Evolutionary conservation across 2,797 vertebrate genomes (phyloP).

Genomic region (Chromobotia macracanthus): DNA sequence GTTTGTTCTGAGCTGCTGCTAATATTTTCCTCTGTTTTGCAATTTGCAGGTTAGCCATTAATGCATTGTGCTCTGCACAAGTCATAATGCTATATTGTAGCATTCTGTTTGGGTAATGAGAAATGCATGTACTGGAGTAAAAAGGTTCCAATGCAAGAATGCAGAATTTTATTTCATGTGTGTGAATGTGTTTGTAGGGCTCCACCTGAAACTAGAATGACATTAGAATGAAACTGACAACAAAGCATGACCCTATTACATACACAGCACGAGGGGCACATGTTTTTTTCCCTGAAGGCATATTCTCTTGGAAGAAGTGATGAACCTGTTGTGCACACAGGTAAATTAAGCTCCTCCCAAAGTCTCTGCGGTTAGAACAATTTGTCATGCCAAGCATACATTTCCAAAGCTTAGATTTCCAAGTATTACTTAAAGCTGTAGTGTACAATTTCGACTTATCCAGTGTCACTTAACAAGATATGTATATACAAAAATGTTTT

Average conservation of each 20-base stretch:
- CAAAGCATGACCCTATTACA: constrained; percentile 16
- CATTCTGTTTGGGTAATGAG: too few species aligned
- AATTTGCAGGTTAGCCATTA: too few species aligned
- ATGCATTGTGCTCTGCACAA: not conserved
- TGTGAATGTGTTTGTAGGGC: not conserved
- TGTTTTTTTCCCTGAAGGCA: not conserved
- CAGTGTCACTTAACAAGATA: not conserved
- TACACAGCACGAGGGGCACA: not conserved
- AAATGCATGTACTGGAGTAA: too few species aligned
- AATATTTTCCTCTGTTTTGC: constrained; percentile 5
- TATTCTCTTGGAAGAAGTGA: constrained; percentile 1
- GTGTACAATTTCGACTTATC: not conserved
- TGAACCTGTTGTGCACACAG: constrained; percentile 4
- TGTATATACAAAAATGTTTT: not conserved
- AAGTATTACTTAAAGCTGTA: not conserved
- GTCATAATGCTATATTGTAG: too few species aligned
- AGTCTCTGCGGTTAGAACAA: not conserved
- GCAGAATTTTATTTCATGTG: not conserved
- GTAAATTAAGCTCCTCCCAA: constrained; percentile 25
- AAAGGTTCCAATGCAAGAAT: too few species aligned
- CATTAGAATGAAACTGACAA: constrained; percentile 5
- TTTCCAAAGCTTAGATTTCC: not conserved
- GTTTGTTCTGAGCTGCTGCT: not conserved
- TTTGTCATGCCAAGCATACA: not conserved
- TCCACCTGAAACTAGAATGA: not conserved